Evolutionary conservation across 2,888 invertebrate genomes (phyloP).

Genomic region (Amphimallon solstitiale): DNA sequence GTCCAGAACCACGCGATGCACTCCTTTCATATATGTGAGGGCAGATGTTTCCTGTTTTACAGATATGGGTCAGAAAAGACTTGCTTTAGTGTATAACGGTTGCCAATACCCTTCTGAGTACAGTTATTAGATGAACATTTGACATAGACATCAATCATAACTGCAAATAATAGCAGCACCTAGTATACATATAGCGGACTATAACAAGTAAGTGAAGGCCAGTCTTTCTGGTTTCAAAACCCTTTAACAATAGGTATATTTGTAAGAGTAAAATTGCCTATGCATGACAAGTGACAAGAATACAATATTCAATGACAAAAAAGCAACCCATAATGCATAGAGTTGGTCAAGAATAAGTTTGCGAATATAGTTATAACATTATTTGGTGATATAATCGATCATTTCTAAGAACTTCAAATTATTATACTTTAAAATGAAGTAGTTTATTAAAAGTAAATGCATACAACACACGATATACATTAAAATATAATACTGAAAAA

Average conservation of each 20-base stretch:
- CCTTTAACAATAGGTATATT: slow-evolving; percentile 61
- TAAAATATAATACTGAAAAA: too few species aligned
- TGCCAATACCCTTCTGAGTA: slow-evolving; percentile 6
- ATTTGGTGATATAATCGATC: slow-evolving; percentile 14
- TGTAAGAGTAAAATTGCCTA: slow-evolving; percentile 51
- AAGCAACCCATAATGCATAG: slow-evolving; percentile 1
- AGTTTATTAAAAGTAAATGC: too few species aligned
- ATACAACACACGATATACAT: too few species aligned
- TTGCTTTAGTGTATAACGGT: slow-evolving; percentile 10
- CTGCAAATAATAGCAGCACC: slow-evolving; percentile 12
- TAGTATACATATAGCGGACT: background rate
- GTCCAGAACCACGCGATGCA: slow-evolving; percentile 5
- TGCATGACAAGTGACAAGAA: slow-evolving; percentile 60
- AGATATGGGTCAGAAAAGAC: slow-evolving; percentile 44
- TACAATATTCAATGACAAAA: slow-evolving; percentile 36
- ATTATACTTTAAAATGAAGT: too few species aligned
- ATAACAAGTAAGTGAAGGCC: slow-evolving; percentile 49
- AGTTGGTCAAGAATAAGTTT: slow-evolving; percentile 9
- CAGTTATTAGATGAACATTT: slow-evolving; percentile 47
- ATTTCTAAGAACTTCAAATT: background rate
- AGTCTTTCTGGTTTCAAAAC: slow-evolving; percentile 52
- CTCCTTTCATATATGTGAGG: slow-evolving; percentile 11
- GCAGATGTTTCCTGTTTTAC: slow-evolving; percentile 47
- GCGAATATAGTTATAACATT: slow-evolving; percentile 5
- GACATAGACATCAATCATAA: slow-evolving; percentile 62